phyloP scores from a whole-genome alignment of 1,140 invertebrate species.

The Trichoplusia ni region DNA sequence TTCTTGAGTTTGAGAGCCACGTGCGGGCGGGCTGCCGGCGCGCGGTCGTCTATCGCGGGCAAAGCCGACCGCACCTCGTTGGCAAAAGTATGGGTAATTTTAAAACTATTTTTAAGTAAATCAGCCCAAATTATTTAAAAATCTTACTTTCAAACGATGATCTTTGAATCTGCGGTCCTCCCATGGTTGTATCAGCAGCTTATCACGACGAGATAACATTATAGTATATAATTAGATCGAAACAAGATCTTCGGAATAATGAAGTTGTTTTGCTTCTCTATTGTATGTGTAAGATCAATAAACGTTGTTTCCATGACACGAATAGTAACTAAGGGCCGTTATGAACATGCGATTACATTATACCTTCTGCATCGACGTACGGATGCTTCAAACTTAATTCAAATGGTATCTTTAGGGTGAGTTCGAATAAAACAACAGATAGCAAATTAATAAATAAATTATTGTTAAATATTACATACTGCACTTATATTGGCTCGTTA shows the following conservation, averaged over 20 bases:
- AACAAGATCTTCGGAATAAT: not conserved
- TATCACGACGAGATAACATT: conserved; percentile 80
- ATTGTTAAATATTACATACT: conserved; percentile 80
- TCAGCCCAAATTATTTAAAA: not conserved
- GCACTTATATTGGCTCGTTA: conserved; percentile 75
- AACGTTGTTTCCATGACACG: not conserved
- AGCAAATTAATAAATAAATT: conserved; percentile 81
- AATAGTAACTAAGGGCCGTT: not conserved
- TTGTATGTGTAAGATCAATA: conserved; percentile 23
- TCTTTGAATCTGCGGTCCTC: conserved; percentile 76
- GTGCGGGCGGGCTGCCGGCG: conserved; percentile 79
- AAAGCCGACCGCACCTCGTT: conserved; percentile 80
- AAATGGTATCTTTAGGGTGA: too few relatives aligned
- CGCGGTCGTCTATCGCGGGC: conserved; percentile 81
- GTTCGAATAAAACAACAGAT: conserved; percentile 49
- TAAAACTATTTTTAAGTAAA: not conserved
- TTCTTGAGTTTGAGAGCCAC: conserved; percentile 83
- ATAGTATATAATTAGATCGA: not conserved
- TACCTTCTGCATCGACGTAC: too few relatives aligned
- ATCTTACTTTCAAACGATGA: conserved; percentile 78
- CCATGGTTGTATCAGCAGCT: conserved; percentile 79
- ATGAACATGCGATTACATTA: too few relatives aligned
- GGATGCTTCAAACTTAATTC: too few relatives aligned
- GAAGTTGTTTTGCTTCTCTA: conserved; percentile 5
- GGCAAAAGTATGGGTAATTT: too few relatives aligned